Evolutionary conservation across 2,797 vertebrate species (phyloP).

Genomic region (Leptodactylus fallax): DNA sequence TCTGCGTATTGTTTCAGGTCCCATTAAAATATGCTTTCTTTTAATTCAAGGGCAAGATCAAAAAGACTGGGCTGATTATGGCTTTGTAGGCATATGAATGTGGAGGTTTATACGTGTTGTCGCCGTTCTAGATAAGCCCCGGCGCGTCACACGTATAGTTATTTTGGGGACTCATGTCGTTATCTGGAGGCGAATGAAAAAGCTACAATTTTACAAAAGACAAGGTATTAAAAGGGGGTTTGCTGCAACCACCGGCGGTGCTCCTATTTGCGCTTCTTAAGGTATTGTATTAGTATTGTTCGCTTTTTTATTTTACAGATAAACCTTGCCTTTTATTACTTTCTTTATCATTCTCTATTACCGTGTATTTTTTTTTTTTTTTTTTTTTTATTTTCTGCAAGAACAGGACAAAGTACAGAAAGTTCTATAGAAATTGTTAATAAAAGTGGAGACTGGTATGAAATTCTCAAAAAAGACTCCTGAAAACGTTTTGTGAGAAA

Average conservation of each 20-base stretch:
- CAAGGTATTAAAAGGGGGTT: not conserved
- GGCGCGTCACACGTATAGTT: not conserved
- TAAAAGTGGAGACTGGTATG: not conserved
- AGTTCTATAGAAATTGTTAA: conserved; percentile 1
- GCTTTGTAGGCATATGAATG: conserved; percentile 40
- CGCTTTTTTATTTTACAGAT: not conserved
- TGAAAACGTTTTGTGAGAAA: not conserved
- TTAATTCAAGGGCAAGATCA: conserved; percentile 57
- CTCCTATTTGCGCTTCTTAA: not conserved
- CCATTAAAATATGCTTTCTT: conserved; percentile 48
- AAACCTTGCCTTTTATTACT: not conserved
- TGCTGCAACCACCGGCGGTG: not conserved
- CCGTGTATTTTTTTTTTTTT: not conserved
- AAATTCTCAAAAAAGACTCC: not conserved
- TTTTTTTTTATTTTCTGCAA: not conserved
- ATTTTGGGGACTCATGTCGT: conserved; percentile 14
- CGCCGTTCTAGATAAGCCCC: not conserved
- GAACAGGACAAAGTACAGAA: not conserved
- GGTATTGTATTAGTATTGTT: conserved; percentile 2
- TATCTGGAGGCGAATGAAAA: conserved; percentile 25
- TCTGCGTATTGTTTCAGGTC: conserved; percentile 43
- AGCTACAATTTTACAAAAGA: not conserved
- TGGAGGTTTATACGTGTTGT: conserved; percentile 39
- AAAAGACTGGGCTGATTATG: conserved; percentile 8
- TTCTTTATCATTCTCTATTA: not conserved